Evolutionary conservation across 2,797 vertebrate genomes (phyloP), one percentile per base, ranked within the genome.

Genomic region (Acipenser ruthenus): DNA sequence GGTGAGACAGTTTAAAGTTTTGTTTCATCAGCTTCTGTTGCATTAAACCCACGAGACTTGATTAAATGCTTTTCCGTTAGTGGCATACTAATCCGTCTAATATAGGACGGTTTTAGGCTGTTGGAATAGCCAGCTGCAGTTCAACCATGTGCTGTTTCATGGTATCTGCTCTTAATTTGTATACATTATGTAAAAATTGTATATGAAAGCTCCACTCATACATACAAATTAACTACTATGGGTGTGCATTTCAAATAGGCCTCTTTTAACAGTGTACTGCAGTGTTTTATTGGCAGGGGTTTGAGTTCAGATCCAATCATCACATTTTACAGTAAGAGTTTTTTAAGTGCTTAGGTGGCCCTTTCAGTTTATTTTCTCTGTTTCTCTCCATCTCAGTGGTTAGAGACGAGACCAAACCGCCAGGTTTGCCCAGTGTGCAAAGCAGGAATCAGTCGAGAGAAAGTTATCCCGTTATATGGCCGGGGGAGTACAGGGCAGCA

Each of bases 381-480:
- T 7, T 2, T 65, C 12, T 49, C 1, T 61, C 37, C 53, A 10
- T 4, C 49, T 60, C 77, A 99, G 97, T 99, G 97, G 97, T 78
- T 99, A 80, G 97, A 98, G 81, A 99, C 97, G 6, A 88, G 95
- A 81, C 96, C 97, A 13, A 99, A 94, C 83, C 89, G 96, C 77
- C 97, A 99, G 75, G 96, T 99, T 72, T 99, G 97, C 83, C 97
- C 97, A 1, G 97, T 99, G 0, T 99, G 96, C 77, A 99, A 99
- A 90, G 97, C 97, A 1, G 97, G 97, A 66, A 98, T 99, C 83
- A 98, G 96, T 77, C 82, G 94, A 69, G 97, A 99, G 72, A 99
- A 99, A 86, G 97, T 99, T 55, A 99, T 99, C 79, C 97, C 97
- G 0, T 84, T 99, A 4, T 99, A 99, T 48, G 97, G 97, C 64